Percentiles rank a stretch among this genome's conserved stretches.
Conservation (phyloP, 1,140 invertebrate species). For the Drosophila serrata region DNA sequence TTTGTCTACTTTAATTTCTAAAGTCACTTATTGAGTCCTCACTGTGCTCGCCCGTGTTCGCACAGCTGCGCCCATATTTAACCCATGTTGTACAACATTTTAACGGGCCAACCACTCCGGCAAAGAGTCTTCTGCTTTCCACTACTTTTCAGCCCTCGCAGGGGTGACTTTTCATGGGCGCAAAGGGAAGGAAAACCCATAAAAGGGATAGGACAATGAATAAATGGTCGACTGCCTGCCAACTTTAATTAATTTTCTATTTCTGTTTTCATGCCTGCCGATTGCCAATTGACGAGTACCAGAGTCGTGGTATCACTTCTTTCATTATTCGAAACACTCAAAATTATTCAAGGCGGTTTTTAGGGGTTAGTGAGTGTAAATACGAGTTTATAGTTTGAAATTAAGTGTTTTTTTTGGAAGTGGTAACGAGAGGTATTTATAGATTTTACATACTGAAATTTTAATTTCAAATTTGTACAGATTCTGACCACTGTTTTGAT, state of each 20-base stretch:
- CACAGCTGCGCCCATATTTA: constrained; percentile 46
- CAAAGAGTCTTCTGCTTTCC: constrained; percentile 17
- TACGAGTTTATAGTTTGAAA: not conserved
- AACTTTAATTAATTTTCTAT: constrained; percentile 55
- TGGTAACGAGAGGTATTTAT: not conserved
- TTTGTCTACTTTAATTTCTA: not conserved
- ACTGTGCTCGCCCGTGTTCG: constrained; percentile 31
- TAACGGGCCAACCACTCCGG: constrained; percentile 37
- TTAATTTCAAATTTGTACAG: not conserved
- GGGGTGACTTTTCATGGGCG: constrained; percentile 44
- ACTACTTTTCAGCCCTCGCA: constrained; percentile 13
- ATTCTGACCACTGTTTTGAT: not conserved
- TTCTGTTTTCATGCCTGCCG: constrained; percentile 40
- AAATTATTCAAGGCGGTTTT: constrained; percentile 21
- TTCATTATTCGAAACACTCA: not conserved
- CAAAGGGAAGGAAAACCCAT: constrained; percentile 23
- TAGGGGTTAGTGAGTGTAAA: not conserved
- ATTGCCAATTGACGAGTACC: constrained; percentile 21
- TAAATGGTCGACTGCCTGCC: constrained; percentile 44
- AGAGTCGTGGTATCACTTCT: constrained; percentile 7
- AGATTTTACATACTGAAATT: not conserved
- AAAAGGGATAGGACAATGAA: constrained; percentile 47
- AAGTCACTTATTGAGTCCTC: constrained; percentile 5
- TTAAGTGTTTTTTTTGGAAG: constrained; percentile 3
- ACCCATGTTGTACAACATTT: constrained; percentile 56